Evolutionary conservation across 2,113 vertebrate species (phyloP).

Genomic region (Fregata magnificens): DNA sequence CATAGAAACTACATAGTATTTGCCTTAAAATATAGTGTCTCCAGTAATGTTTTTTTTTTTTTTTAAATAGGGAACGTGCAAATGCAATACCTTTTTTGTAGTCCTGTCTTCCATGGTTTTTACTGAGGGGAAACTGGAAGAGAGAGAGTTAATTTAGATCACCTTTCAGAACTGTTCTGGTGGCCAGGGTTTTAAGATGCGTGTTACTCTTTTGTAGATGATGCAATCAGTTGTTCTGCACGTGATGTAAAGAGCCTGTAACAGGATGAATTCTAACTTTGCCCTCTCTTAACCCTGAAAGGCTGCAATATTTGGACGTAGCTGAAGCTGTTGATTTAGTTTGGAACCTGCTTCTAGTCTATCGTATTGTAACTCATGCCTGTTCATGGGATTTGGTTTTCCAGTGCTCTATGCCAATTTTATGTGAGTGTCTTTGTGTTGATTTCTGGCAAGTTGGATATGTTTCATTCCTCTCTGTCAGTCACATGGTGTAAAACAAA

Average conservation of each 20-base stretch:
- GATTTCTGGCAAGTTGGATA: not conserved
- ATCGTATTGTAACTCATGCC: not conserved
- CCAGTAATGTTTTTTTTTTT: not conserved
- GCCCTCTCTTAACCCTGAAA: not conserved
- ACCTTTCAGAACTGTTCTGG: not conserved
- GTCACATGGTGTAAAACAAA: not conserved
- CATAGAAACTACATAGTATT: not conserved
- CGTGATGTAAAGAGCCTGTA: not conserved
- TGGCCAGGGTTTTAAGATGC: not conserved
- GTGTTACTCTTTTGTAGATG: not conserved
- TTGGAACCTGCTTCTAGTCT: not conserved
- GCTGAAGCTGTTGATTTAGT: not conserved
- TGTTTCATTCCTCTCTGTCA: not conserved
- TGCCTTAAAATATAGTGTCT: not conserved
- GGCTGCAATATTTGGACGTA: not conserved
- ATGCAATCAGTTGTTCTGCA: not conserved
- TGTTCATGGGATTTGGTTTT: not conserved
- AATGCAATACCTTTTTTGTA: not conserved
- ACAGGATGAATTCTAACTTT: not conserved
- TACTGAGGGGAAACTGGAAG: not conserved
- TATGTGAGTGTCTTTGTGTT: not conserved
- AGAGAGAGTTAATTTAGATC: not conserved
- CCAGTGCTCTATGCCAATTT: not conserved
- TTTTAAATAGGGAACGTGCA: fast-evolving
- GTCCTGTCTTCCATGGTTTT: not conserved